phyloP scores from a whole-genome alignment of 2,888 invertebrate genomes.

The Aethes cnicana region DNA sequence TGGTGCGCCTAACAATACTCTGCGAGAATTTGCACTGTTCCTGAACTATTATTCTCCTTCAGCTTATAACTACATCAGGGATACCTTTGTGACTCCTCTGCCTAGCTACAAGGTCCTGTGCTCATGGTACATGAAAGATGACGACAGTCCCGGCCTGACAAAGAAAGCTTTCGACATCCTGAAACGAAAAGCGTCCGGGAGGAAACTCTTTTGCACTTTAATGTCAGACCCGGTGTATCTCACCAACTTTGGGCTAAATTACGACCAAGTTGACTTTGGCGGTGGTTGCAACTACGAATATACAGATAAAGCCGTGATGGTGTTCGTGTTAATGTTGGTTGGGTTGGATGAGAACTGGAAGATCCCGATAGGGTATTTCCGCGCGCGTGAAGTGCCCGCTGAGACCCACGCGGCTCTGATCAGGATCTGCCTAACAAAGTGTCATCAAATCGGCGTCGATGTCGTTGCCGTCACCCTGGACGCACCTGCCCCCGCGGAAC shows the following conservation, averaged over 20 bases:
- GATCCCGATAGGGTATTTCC: slow-evolving; percentile 27
- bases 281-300: neutral
- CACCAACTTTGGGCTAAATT: slow-evolving; percentile 2
- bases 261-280: slow-evolving; percentile 11
- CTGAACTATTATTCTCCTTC: slow-evolving; percentile 16
- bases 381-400: slow-evolving; percentile 6
- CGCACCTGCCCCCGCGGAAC: slow-evolving; percentile 5
- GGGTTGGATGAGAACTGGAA: slow-evolving; percentile 29
- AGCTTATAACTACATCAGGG: neutral
- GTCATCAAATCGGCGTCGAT: slow-evolving; percentile 13
- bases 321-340: slow-evolving; percentile 14
- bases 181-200: slow-evolving; percentile 1
- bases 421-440: slow-evolving; percentile 16
- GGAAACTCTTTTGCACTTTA: neutral
- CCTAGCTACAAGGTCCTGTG: neutral
- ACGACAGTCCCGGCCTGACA: neutral
- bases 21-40: slow-evolving; percentile 6
- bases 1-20: neutral
- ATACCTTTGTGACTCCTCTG: slow-evolving; percentile 4
- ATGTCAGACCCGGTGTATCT: slow-evolving; percentile 9
- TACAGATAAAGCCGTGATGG: slow-evolving; percentile 2
- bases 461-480: slow-evolving; percentile 27
- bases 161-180: slow-evolving; percentile 1
- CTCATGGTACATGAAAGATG: slow-evolving; percentile 1
- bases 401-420: slow-evolving; percentile 23